Evolutionary conservation across 2,113 vertebrate genomes (phyloP).

Genomic region (Enhydra lutris): DNA sequence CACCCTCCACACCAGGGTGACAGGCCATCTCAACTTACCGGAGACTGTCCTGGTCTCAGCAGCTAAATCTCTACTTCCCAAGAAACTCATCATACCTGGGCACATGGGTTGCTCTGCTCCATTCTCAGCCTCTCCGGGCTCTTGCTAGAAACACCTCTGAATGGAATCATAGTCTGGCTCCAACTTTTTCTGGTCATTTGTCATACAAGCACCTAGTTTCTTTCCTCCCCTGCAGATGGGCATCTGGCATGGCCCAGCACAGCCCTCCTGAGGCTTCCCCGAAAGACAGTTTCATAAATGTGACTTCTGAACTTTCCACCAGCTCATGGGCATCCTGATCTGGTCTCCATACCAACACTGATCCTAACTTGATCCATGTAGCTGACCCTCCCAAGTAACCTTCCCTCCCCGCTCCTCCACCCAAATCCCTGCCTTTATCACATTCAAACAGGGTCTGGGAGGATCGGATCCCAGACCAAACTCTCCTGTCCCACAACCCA

Average conservation of each 20-base stretch:
- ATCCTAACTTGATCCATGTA: background rate
- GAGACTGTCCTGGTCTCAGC: background rate
- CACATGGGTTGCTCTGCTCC: background rate
- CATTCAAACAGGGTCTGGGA: background rate
- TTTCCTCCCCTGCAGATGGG: background rate
- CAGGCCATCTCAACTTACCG: too few species aligned
- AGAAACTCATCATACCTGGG: background rate
- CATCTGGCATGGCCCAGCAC: background rate
- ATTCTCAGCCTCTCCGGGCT: background rate
- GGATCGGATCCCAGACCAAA: background rate
- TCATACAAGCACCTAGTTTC: background rate
- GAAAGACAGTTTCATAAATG: background rate
- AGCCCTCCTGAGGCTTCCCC: background rate
- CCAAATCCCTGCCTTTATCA: background rate
- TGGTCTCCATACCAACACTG: background rate
- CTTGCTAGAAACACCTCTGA: background rate
- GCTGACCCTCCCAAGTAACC: background rate
- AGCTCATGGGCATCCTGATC: background rate
- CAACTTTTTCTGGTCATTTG: background rate
- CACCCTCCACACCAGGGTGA: background rate
- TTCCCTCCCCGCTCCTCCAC: background rate
- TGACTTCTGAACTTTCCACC: background rate
- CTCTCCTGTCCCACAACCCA: background rate
- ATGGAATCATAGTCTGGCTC: background rate
- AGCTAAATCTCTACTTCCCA: too few species aligned